Evolutionary conservation across 2,113 vertebrate species (phyloP).

Genomic region (Semicossyphus pulcher): DNA sequence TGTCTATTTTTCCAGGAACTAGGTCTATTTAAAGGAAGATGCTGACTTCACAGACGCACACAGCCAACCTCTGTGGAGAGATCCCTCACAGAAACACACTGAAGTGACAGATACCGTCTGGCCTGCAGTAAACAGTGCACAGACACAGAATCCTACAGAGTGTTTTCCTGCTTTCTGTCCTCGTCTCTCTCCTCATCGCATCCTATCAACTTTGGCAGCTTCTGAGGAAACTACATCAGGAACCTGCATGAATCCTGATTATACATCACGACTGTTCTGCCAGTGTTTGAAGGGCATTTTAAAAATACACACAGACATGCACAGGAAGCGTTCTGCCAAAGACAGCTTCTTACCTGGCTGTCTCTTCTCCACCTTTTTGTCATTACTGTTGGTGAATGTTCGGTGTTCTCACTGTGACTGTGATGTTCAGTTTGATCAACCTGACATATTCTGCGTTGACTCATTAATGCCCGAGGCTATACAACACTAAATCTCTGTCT

Average conservation of each 20-base stretch:
- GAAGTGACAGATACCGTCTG: constrained; percentile 51
- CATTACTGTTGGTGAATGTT: neutral
- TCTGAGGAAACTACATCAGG: constrained; percentile 5
- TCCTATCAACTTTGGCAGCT: constrained; percentile 4
- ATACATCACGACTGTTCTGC: neutral
- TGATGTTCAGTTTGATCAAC: neutral
- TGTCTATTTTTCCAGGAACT: constrained; percentile 21
- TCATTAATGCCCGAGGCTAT: neutral
- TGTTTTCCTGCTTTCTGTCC: constrained; percentile 38
- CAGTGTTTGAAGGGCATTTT: neutral
- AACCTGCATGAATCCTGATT: neutral
- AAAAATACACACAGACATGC: neutral
- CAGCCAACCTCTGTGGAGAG: constrained; percentile 36
- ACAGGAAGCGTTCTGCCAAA: neutral
- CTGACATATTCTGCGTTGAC: neutral
- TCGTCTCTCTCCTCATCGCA: constrained; percentile 1
- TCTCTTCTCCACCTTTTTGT: neutral
- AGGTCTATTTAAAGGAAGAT: constrained; percentile 22
- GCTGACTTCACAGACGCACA: constrained; percentile 46
- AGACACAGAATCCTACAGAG: constrained; percentile 8
- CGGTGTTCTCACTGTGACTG: neutral
- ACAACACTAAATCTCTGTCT: neutral
- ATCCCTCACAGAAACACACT: constrained; percentile 45
- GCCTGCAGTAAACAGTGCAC: constrained; percentile 31
- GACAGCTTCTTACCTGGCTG: neutral